Base-by-base conservation (phyloP, 2,113 vertebrate genomes). In the Scolopax mira region DNA sequence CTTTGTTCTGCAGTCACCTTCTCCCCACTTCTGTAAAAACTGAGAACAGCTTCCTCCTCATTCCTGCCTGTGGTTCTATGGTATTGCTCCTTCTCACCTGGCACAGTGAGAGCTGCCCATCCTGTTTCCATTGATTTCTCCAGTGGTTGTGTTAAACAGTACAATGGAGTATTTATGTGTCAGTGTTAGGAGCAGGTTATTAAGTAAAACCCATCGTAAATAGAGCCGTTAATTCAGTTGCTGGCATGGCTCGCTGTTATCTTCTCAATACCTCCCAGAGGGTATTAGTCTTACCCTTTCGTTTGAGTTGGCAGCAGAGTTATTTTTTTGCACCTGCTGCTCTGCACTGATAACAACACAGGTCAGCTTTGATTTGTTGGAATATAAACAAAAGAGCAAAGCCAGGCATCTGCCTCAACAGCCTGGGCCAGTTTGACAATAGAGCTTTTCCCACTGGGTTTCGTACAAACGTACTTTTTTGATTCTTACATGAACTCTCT, bases 371-470 rank as follows among this genome's bases (percentile, higher is more conserved):
- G 97, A 98, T 98, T 98, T 98, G 97, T 95, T 97, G 97, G 95
- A 97, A 95, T 98, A 98, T 97, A 98, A 98, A 98, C 97, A 98
- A 96, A 97, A 98, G 97, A 96, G 95, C 96, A 98, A 97, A 98
- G 98, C 95, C 97, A 98, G 96, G 98, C 97, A 98, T 98, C 97
- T 98, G 97, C 97, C 97, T 97, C 64, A 81, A 97, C 97, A 98
- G 97, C 97, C 96, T 37, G 55, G 93, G 96, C 97, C 83, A 84
- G 97, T 98, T 97, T 93, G 85, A 97, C 67, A 0, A 66, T 87
- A 91, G n/a, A 41, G 61, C 73, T 88, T 94, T 97, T 97, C 96
- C 90, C 94, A 92, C 48, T 79, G 91, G 35, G 93, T 97, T 98
- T 96, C 85, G 84, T 96, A 93, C 89, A 96, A 97, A 98, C 95